Conservation (phyloP, 2,113 vertebrate genomes). For the rabbit (Oryctolagus cuniculus) region mOryCun1.1 NC_091434.1:41555001-41555500, state of each 20-base stretch:
- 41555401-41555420: neutral
- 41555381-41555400: neutral
- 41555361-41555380: neutral
- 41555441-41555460: neutral
- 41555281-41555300: constrained; percentile 5
- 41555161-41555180: neutral
- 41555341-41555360: neutral
- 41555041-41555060: neutral
- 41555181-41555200: neutral
- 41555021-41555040: neutral
- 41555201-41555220: neutral
- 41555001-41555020: neutral
- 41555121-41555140: neutral
- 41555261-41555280: constrained; percentile 72
- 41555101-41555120: neutral
- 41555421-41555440: neutral
- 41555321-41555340: neutral
- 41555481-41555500: constrained; percentile 43
- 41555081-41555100: neutral
- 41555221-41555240: neutral
- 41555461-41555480: neutral
- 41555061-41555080: constrained; percentile 44
- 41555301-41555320: neutral
- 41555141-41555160: neutral
- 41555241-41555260: neutral